Conservation (phyloP, 1,140 invertebrate species). For the Bemisia tabaci region DNA sequence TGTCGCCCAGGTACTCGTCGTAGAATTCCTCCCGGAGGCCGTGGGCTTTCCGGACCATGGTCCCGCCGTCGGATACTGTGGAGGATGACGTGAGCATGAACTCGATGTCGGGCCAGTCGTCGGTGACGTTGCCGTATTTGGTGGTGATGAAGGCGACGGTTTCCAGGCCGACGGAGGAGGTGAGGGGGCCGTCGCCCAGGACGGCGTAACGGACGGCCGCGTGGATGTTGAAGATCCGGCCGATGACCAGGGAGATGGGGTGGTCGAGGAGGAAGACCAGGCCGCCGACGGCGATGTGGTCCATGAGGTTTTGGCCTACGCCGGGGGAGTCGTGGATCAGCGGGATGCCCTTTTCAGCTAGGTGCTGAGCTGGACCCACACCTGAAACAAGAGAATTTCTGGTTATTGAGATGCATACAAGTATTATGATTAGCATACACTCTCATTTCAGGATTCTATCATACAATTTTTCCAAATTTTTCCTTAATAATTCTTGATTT, state of each 20-base stretch:
- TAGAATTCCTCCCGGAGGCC: slow-evolving; percentile 66
- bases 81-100: slow-evolving; percentile 76
- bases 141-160: slow-evolving; percentile 73
- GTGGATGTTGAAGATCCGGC: slow-evolving; percentile 59
- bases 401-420: too few species aligned
- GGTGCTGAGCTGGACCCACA: slow-evolving; percentile 55
- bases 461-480: too few species aligned
- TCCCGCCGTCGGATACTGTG: slow-evolving; percentile 56
- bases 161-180: slow-evolving; percentile 67
- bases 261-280: slow-evolving; percentile 66
- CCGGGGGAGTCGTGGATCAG: slow-evolving; percentile 45
- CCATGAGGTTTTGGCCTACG: slow-evolving; percentile 69
- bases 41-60: slow-evolving; percentile 55
- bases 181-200: slow-evolving; percentile 63
- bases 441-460: too few species aligned
- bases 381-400: slow-evolving; percentile 29
- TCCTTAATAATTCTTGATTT: too few species aligned
- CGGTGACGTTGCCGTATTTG: slow-evolving; percentile 65
- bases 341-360: slow-evolving; percentile 42
- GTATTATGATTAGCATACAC: too few species aligned
- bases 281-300: slow-evolving; percentile 67
- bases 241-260: slow-evolving; percentile 58
- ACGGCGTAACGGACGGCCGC: slow-evolving; percentile 51
- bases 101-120: slow-evolving; percentile 82
- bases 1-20: slow-evolving; percentile 49